Percentiles rank a stretch among this genome's conserved stretches.
Evolutionary conservation across 2,888 invertebrate genomes (phyloP).

Genomic region (Linnaemya vulpina): DNA sequence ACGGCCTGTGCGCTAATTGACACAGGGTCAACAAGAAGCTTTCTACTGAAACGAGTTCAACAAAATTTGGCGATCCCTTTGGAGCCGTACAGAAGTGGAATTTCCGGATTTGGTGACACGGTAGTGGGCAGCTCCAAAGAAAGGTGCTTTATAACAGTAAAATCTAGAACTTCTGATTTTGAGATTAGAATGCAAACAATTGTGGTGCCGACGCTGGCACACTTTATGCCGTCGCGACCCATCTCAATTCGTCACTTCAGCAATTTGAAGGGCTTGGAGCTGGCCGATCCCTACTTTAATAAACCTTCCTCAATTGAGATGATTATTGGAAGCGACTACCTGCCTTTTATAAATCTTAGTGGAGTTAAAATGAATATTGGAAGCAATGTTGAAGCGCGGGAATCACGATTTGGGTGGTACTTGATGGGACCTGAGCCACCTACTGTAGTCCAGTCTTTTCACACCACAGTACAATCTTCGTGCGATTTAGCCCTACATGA

Average conservation of each 20-base stretch:
- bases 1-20: constrained; percentile 19
- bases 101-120: no score
- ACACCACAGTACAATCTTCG: neutral
- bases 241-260: neutral
- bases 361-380: neutral
- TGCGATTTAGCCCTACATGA: neutral
- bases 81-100: no score
- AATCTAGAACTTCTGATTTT: no score
- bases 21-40: constrained; percentile 7
- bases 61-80: constrained; percentile 2
- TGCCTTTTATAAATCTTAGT: constrained; percentile 29
- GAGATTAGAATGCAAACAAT: neutral
- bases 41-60: neutral
- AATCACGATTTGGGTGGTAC: constrained; percentile 6
- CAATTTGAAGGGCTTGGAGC: neutral
- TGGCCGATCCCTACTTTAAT: constrained; percentile 47
- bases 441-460: neutral
- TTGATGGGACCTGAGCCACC: neutral
- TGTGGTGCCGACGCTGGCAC: neutral
- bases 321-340: constrained; percentile 44
- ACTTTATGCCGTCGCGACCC: neutral
- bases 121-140: no score
- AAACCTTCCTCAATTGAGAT: constrained; percentile 32
- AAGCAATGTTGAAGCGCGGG: neutral
- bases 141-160: no score